phyloP scores from a whole-genome alignment of 2,888 invertebrate species.

The Yponomeuta malinellus region DNA sequence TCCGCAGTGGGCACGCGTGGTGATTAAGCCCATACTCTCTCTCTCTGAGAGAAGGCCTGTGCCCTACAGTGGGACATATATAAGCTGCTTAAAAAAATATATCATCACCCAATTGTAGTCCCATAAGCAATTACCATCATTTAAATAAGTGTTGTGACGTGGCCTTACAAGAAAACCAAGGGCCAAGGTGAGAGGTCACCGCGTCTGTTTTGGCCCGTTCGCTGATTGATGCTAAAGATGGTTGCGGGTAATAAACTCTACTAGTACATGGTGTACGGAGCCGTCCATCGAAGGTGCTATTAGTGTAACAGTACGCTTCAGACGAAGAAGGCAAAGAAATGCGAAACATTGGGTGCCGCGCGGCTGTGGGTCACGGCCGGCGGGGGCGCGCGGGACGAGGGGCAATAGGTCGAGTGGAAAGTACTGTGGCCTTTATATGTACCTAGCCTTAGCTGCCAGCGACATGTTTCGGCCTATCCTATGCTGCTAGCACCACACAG shows the following conservation, averaged over 20 bases:
- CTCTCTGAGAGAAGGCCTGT: no score
- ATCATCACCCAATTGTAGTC: no score
- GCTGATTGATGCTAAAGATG: neutral
- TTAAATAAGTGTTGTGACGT: conserved; percentile 2
- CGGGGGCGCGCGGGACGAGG: conserved; percentile 41
- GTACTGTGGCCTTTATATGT: conserved; percentile 30
- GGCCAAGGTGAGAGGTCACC: neutral
- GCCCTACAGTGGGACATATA: no score
- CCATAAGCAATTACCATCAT: neutral
- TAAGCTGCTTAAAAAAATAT: no score
- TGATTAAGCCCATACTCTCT: no score
- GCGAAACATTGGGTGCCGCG: conserved; percentile 13
- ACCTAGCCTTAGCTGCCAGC: neutral
- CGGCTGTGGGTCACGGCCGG: conserved; percentile 46
- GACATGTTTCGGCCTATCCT: neutral
- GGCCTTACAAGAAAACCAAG: neutral
- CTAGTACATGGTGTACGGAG: neutral
- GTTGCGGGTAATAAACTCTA: neutral
- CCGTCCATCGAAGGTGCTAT: neutral
- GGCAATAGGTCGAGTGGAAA: conserved; percentile 74
- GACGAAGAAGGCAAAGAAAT: neutral
- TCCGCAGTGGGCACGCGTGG: no score
- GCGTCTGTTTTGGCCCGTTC: neutral
- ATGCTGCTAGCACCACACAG: neutral
- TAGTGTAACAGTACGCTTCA: conserved; percentile 13